Evolutionary conservation across 1,140 invertebrate genomes (phyloP).

Genomic region (Stenopsyche tienmushanensis): DNA sequence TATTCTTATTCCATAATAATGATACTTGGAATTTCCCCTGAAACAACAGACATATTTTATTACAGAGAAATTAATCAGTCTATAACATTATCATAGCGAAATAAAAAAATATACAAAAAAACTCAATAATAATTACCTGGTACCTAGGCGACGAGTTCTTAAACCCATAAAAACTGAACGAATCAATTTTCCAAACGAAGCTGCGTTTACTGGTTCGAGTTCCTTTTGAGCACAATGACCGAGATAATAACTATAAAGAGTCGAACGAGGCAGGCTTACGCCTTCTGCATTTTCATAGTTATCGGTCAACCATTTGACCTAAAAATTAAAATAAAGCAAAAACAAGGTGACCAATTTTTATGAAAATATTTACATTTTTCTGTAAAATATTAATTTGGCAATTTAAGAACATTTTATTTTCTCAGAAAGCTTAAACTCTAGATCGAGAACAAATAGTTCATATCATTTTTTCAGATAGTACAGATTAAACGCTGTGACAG

Average conservation of each 20-base stretch:
- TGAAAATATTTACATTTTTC: background rate
- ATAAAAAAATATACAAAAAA: background rate
- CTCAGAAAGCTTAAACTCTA: background rate
- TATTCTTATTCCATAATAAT: slow-evolving; percentile 98
- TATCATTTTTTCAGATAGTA: too few relatives aligned
- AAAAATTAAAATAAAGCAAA: too few relatives aligned
- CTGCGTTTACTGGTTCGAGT: slow-evolving; percentile 97
- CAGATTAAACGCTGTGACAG: too few relatives aligned
- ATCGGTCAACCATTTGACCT: slow-evolving; percentile 96
- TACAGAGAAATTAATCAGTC: background rate
- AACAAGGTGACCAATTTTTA: slow-evolving; percentile 3
- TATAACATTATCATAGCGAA: background rate
- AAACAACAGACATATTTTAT: slow-evolving; percentile 41
- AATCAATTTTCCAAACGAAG: slow-evolving; percentile 98
- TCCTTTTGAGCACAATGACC: slow-evolving; percentile 93
- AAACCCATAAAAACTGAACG: slow-evolving; percentile 96
- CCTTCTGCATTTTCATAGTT: slow-evolving; percentile 99
- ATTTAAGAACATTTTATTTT: slow-evolving; percentile 8
- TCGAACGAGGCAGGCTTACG: slow-evolving; percentile 93
- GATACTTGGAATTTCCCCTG: slow-evolving; percentile 99
- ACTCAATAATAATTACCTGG: slow-evolving; percentile 61
- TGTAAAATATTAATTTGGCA: background rate
- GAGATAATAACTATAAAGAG: slow-evolving; percentile 95
- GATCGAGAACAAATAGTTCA: too few relatives aligned
- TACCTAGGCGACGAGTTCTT: slow-evolving; percentile 90